Evolutionary conservation across 2,797 vertebrate genomes (phyloP).

Genomic region (Poecile montanus): DNA sequence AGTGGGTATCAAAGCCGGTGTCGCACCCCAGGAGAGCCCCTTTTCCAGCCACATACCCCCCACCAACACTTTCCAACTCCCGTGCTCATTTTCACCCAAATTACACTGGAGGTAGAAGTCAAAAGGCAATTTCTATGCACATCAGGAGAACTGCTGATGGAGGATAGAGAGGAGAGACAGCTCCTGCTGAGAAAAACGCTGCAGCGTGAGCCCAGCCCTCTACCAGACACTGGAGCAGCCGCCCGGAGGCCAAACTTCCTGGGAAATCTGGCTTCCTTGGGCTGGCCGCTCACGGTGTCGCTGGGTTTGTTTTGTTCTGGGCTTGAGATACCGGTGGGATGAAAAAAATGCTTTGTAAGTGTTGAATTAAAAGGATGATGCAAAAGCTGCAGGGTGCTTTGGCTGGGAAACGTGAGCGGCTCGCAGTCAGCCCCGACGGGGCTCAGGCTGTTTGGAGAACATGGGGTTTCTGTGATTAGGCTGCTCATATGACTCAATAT

Average conservation of each 20-base stretch:
- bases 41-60: not conserved
- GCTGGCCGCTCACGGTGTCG: not conserved
- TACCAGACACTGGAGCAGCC: not conserved
- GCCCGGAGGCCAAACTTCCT: not conserved
- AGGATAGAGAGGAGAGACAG: not conserved
- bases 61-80: not conserved
- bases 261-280: not conserved
- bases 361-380: conserved; percentile 48
- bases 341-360: conserved; percentile 10
- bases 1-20: not conserved
- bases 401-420: not conserved
- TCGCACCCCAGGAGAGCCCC: not conserved
- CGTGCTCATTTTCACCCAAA: conserved; percentile 34
- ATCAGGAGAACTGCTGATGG: not conserved
- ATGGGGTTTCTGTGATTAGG: conserved; percentile 47
- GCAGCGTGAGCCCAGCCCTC: not conserved
- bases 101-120: conserved; percentile 13
- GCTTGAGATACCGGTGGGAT: not conserved
- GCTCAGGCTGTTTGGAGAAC: conserved; percentile 51
- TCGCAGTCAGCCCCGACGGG: not conserved
- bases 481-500: conserved; percentile 43
- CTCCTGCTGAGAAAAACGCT: conserved; percentile 31
- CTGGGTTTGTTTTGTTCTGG: conserved; percentile 25
- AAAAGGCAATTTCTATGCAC: conserved; percentile 29
- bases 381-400: conserved; percentile 15